phyloP scores from a whole-genome alignment of 2,888 invertebrate species.

The Ornithoptera alexandrae region DNA sequence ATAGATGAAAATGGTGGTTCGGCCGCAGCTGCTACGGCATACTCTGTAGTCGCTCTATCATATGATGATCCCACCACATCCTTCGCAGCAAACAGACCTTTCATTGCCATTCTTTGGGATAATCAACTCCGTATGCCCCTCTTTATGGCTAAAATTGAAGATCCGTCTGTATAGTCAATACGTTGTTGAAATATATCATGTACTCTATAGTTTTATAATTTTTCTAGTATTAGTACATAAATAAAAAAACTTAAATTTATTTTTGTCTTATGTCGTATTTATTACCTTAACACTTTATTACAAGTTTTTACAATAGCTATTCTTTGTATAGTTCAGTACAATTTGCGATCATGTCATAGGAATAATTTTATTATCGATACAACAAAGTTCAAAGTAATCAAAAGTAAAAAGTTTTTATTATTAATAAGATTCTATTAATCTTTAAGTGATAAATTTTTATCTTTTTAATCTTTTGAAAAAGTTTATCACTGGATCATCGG shows the following conservation, averaged over 20 bases:
- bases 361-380: too few relatives aligned
- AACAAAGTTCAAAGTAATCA: too few relatives aligned
- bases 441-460: constrained; percentile 34
- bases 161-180: constrained; percentile 51
- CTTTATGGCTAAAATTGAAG: constrained; percentile 73
- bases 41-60: constrained; percentile 71
- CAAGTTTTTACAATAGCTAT: too few relatives aligned
- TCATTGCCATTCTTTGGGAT: constrained; percentile 74
- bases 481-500: constrained; percentile 67
- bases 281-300: not conserved
- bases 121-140: constrained; percentile 63
- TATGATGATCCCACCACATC: constrained; percentile 55
- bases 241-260: not conserved
- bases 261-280: not conserved
- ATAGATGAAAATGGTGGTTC: constrained; percentile 76
- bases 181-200: not conserved
- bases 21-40: constrained; percentile 69
- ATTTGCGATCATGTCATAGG: too few relatives aligned
- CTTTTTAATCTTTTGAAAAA: constrained; percentile 55
- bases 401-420: not conserved
- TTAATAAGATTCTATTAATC: not conserved
- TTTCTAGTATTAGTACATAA: constrained; percentile 20
- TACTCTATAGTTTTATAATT: constrained; percentile 12
- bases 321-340: too few relatives aligned
- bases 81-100: constrained; percentile 71